Evolutionary conservation across 1,140 invertebrate genomes (phyloP).

Genomic region (Lucilia sericata): DNA sequence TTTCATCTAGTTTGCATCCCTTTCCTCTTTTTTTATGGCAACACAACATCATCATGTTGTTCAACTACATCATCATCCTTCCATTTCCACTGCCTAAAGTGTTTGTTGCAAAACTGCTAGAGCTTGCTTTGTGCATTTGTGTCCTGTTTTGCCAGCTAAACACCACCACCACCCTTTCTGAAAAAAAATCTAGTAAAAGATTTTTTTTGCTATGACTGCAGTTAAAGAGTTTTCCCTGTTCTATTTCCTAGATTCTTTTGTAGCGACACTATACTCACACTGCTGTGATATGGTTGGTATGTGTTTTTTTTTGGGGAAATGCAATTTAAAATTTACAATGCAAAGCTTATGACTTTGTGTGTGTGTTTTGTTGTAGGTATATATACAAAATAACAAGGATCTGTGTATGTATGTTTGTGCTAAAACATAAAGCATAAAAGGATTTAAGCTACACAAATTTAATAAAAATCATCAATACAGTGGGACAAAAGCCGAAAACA

Average conservation of each 20-base stretch:
- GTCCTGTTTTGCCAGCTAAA: not conserved
- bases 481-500: not conserved
- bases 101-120: not conserved
- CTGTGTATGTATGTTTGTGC: too few species aligned
- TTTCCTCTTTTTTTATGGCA: not conserved
- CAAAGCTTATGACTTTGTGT: conserved; percentile 8
- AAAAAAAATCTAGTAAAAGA: not conserved
- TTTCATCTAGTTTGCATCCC: not conserved
- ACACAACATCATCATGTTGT: too few species aligned
- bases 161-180: not conserved
- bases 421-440: not conserved
- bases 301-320: not conserved
- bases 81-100: not conserved
- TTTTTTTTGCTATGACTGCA: not conserved
- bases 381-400: not conserved
- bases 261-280: too few species aligned
- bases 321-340: conserved; percentile 14
- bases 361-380: not conserved
- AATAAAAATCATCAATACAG: not conserved
- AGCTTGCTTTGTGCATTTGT: not conserved
- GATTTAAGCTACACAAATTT: not conserved
- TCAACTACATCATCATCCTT: too few species aligned
- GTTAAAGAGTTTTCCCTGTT: conserved; percentile 7
- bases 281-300: not conserved
- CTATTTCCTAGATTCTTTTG: not conserved